phyloP scores from a whole-genome alignment of 2,888 invertebrate species.

The Tachina lurida region DNA sequence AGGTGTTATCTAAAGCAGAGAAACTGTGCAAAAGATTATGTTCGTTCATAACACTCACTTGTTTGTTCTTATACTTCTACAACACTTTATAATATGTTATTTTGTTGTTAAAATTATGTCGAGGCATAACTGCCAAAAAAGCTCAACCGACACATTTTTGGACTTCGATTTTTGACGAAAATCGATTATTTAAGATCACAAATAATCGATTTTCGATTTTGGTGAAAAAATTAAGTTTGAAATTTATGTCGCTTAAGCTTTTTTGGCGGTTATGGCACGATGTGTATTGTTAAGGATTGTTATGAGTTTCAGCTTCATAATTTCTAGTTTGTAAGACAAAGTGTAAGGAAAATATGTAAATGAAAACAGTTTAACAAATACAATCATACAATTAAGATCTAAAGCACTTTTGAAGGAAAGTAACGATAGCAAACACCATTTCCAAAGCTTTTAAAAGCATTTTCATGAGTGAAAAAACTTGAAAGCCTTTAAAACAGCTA shows the following conservation, averaged over 20 bases:
- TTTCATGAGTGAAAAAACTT: neutral
- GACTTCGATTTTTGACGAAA: too few relatives aligned
- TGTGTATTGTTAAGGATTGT: constrained; percentile 21
- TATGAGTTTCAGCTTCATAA: constrained; percentile 29
- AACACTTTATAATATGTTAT: constrained; percentile 33
- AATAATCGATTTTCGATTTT: too few relatives aligned
- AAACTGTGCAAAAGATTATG: neutral
- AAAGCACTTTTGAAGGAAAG: neutral
- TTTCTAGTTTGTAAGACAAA: constrained; percentile 8
- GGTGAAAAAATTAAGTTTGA: too few relatives aligned
- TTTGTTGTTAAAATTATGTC: neutral
- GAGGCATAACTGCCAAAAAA: too few relatives aligned
- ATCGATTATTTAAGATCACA: too few relatives aligned
- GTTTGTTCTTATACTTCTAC: neutral
- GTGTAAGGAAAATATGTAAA: neutral
- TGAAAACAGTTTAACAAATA: neutral
- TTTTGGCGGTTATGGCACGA: too few relatives aligned
- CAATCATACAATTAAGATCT: neutral
- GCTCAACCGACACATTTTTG: too few relatives aligned
- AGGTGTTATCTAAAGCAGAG: constrained; percentile 18
- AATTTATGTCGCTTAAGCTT: too few relatives aligned
- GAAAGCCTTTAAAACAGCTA: too few relatives aligned
- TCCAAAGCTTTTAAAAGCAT: neutral
- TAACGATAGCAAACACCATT: neutral
- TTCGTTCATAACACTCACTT: constrained; percentile 21